phyloP scores from a whole-genome alignment of 1,140 invertebrate genomes.

The Drosophila sproati region DNA sequence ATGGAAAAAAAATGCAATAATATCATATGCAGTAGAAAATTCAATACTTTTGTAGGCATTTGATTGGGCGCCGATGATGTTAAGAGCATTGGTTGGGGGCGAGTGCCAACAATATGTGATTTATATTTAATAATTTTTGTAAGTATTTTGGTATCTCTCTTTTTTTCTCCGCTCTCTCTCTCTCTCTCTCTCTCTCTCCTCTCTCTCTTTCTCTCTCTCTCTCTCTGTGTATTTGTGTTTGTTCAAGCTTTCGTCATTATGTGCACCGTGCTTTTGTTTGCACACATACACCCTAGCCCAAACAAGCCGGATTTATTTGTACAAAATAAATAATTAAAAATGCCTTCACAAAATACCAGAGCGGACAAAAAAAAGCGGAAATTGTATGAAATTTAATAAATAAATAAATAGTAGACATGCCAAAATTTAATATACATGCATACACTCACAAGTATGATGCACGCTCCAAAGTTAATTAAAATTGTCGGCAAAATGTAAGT shows the following conservation, averaged over 20 bases:
- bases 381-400: constrained; percentile 51
- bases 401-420: constrained; percentile 47
- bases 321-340: constrained; percentile 54
- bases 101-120: constrained; percentile 39
- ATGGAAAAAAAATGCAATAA: constrained; percentile 6
- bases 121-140: constrained; percentile 53
- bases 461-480: constrained; percentile 44
- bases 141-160: constrained; percentile 35
- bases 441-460: neutral
- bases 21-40: constrained; percentile 9
- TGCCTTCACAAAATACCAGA: constrained; percentile 49
- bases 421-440: constrained; percentile 16
- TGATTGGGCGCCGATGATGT: constrained; percentile 30
- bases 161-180: neutral
- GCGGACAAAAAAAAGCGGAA: constrained; percentile 32
- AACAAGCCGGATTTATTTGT: constrained; percentile 37
- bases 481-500: constrained; percentile 29
- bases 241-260: constrained; percentile 42
- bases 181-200: neutral
- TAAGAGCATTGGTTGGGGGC: neutral
- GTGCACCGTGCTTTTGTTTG: constrained; percentile 4
- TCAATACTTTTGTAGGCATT: constrained; percentile 15
- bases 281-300: neutral
- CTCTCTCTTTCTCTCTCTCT: constrained; percentile 1
- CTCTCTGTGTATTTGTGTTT: constrained; percentile 13